These are phyloP conservation scores for Corythornis cristatus DNA, from an alignment of 2,113 vertebrate genomes.

Conservation along the genomic window DNA sequence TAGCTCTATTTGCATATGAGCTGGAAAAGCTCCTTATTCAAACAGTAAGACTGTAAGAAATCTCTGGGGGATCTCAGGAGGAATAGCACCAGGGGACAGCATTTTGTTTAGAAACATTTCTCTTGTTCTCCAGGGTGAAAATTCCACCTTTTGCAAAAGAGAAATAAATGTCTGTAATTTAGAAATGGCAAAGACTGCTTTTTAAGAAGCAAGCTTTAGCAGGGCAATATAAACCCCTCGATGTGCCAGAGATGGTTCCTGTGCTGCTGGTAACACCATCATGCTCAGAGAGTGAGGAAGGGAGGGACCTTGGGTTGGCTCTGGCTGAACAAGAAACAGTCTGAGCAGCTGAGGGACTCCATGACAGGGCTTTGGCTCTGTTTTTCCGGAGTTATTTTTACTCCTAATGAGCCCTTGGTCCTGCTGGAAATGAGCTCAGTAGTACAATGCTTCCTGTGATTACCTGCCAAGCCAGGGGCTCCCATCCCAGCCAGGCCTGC, in stretches of 20 bases:
- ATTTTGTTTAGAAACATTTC: background rate
- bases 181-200: background rate
- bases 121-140: background rate
- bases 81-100: background rate
- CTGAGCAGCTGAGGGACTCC: rapidly evolving
- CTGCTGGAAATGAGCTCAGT: constrained; percentile 56
- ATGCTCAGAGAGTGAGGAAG: background rate
- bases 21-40: background rate
- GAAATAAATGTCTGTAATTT: background rate
- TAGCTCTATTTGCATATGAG: background rate
- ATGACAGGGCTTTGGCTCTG: background rate
- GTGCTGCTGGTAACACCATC: background rate
- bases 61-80: background rate
- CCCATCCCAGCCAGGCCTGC: rapidly evolving
- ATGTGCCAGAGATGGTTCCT: background rate
- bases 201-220: background rate
- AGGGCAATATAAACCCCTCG: background rate
- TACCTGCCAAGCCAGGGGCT: background rate
- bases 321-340: background rate
- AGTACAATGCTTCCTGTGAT: constrained; percentile 16
- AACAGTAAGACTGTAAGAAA: background rate
- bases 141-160: background rate
- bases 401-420: background rate
- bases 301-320: background rate
- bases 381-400: constrained; percentile 16